Evolutionary conservation across 2,113 vertebrate genomes (phyloP).

Genomic region (Colossoma macropomum): DNA sequence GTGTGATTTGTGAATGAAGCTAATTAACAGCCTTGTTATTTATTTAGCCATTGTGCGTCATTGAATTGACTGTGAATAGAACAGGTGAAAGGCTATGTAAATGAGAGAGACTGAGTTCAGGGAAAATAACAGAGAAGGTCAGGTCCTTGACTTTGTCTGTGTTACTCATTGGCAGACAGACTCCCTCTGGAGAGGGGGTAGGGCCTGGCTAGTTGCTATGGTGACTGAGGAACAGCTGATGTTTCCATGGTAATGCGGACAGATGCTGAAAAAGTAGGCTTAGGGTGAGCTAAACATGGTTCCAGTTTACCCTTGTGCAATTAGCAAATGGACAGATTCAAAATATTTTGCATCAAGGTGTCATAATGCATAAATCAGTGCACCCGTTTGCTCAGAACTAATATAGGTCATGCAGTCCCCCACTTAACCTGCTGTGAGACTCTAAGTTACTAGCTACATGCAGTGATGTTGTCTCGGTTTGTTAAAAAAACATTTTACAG

Average conservation of each 20-base stretch:
- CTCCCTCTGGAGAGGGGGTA: slow-evolving; percentile 43
- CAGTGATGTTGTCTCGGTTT: background rate
- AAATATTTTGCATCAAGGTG: background rate
- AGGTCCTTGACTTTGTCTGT: slow-evolving; percentile 25
- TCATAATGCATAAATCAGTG: background rate
- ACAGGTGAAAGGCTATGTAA: slow-evolving; percentile 9
- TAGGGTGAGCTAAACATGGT: slow-evolving; percentile 34
- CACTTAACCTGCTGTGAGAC: background rate
- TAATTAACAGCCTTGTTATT: background rate
- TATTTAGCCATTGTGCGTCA: background rate
- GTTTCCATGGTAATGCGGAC: slow-evolving; percentile 66
- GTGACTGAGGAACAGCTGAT: slow-evolving; percentile 64
- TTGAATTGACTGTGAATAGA: background rate
- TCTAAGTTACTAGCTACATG: background rate
- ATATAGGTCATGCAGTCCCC: background rate
- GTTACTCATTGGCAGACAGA: slow-evolving; percentile 17
- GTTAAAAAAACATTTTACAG: background rate
- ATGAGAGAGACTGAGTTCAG: background rate
- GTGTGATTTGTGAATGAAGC: background rate
- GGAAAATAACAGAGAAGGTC: slow-evolving; percentile 51
- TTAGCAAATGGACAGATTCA: slow-evolving; percentile 9
- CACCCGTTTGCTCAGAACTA: background rate
- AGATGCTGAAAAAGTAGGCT: slow-evolving; percentile 63
- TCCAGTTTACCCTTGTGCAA: slow-evolving; percentile 26
- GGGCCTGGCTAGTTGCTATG: slow-evolving; percentile 61